Conservation (phyloP, 2,797 vertebrate species). For the Oreochromis mossambicus region DNA sequence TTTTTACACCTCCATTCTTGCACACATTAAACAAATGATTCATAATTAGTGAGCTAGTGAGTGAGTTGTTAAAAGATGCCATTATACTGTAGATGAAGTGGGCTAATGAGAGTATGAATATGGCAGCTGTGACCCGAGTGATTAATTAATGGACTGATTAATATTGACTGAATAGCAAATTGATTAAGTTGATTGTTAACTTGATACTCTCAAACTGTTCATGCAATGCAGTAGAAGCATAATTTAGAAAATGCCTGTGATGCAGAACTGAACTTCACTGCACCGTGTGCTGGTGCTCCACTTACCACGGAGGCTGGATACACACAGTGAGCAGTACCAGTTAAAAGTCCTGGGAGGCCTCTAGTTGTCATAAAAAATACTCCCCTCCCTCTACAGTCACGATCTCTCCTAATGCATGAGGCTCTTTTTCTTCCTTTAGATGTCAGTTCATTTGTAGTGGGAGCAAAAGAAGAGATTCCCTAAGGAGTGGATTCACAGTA, state of each 20-base stretch:
- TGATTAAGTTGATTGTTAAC: conserved; percentile 47
- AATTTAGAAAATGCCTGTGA: conserved; percentile 11
- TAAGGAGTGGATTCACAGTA: conserved; percentile 63
- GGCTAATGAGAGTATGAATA: conserved; percentile 49
- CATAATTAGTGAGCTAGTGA: conserved; percentile 16
- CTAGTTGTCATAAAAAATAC: conserved; percentile 57
- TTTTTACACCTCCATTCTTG: conserved; percentile 1
- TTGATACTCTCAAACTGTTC: conserved; percentile 13
- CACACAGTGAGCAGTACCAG: conserved; percentile 43
- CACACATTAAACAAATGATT: conserved; percentile 1
- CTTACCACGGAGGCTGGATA: conserved; percentile 38
- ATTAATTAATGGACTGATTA: conserved; percentile 45
- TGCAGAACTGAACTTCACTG: conserved; percentile 23
- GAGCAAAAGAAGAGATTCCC: conserved; percentile 66
- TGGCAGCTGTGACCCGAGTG: conserved; percentile 39
- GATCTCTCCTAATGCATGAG: conserved; percentile 54
- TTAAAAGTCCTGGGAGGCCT: conserved; percentile 59
- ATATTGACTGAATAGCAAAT: conserved; percentile 50
- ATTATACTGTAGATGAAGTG: conserved; percentile 37
- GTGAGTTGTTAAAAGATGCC: conserved; percentile 9
- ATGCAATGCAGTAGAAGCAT: not conserved
- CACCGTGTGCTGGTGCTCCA: conserved; percentile 33
- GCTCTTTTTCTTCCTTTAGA: conserved; percentile 65
- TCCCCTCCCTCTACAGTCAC: conserved; percentile 31
- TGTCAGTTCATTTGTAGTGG: conserved; percentile 68